Evolutionary conservation across 30 jellyfish, hydroid and myxozoan species (phyloP), one percentile per base, ranked within the genome.

Genomic region (Haliclystus octoradiatus): DNA sequence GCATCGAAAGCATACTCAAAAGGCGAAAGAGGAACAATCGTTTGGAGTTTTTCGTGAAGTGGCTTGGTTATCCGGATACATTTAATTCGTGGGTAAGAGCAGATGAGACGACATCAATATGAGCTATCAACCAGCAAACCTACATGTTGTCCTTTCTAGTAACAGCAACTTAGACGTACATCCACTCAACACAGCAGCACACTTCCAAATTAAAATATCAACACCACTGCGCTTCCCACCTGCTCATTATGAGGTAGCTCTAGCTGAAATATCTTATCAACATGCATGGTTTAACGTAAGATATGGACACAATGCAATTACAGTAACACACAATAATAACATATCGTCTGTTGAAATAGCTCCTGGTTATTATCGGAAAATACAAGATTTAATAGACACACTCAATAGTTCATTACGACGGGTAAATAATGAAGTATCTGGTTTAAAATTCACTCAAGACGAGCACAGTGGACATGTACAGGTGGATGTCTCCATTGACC

Each of bases 221-320:
- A 69, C 27, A 49, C 73, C 75, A 29, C 27, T 69, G 47, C 34
- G 26, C 2, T 49, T 69, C 27, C 66, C 30, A 23, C 75, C 65
- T 33, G 74, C 2, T 2, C 62, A 69, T 28, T 69, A 75, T 75
- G 76, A 69, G 29, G 79, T 69, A 22, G 79, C 49, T n/a, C 29
- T 15, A 33, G 22, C 75, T 47, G 75, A 69, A 27, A 49, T 40
- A 12, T 22, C 24, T 15, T 69, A 13, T 26, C 79, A 28, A 26
- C 74, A 26, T 75, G 24, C 26, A 26, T 34, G 34, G 28, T 34
- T n/a, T 34, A 66, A 66, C 31, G 66, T 66, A 28, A 29, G 76
- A 27, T 19, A 13, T 22, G 72, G 2, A 2, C 28, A 2, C 28
- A 47, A 47, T 47, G n/a, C n/a, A 13, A 47, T 47, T n/a, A 47